Evolutionary conservation across 2,888 invertebrate genomes (phyloP), one percentile per base, ranked within the genome.

Genomic region (Sylvicola cinctus): DNA sequence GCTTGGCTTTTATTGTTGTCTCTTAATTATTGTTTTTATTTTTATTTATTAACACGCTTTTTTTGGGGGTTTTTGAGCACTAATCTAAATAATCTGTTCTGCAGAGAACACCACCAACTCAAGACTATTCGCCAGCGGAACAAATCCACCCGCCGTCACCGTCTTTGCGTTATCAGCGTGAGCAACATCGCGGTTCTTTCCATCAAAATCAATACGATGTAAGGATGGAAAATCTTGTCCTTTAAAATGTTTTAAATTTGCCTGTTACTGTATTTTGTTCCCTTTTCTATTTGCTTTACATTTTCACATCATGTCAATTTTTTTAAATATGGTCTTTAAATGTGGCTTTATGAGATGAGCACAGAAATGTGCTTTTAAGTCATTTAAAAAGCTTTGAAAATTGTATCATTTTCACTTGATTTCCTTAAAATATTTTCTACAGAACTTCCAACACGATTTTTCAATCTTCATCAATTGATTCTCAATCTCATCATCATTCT

Each of bases 141-240:
- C 47, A 43, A 43, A 46, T 46, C 40, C 54, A 54, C 45, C 51
- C 58, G 43, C 49, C 56, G 41, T 50, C 54, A 42, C 29, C 30
- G n/a, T 36, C 37, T 27, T 54, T 54, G 41, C 51, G 53, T 47
- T 51, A 50, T 48, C 46, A 49, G 40, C 50, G 50, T 47, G 55
- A 58, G 47, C 4, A 6, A 8, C 49, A 52, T 46, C 52, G 58
- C 43, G 46, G 48, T 38, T 51, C 54, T 44, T 52, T 49, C 45
- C 51, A 53, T 44, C 55, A 55, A 44, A 50, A 52, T 44, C 54
- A 55, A 43, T 53, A 51, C 45, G 57, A 58, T 51, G 58, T 58
- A 56, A 56, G 56, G 14, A 23, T n/a, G n/a, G n/a, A 17, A 27
- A 27, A 13, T 12, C 11, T 30, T 3, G 12, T 30, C 16, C 16